Evolutionary conservation across 92 coral and sea anemone genomes (phyloP), one percentile per base, ranked within the genome.

Genomic region (Anthopleura xanthogrammica): DNA sequence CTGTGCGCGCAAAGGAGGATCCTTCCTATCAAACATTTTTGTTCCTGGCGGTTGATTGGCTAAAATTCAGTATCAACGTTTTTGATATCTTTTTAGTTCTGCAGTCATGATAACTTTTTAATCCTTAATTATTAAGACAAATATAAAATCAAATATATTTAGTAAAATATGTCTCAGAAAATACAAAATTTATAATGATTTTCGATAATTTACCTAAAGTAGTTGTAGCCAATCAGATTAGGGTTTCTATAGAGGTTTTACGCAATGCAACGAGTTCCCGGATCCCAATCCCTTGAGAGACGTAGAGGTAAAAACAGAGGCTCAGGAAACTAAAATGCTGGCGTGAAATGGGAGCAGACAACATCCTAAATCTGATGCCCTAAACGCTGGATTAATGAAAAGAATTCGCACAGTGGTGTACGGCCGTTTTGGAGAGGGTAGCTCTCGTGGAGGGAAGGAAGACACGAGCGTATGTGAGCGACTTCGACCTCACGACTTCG

Each of bases 401-500:
- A 91, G 92, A 76, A 71, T 91, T 17, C 85, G 81, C 79, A 82
- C 90, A 56, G 90, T 85, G 56, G 87, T 82, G 80, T 85, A 88
- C 77, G 94, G 92, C 46, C 80, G 77, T 78, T 72, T 75, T 41
- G 65, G 70, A 19, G 70, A 62, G 41, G 12, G 74, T 68, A 86
- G 85, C 80, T 57, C 58, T 80, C 80, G 78, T 62, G 62, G 75
- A 41, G 20, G 81, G 73, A 88, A 83, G 77, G 95, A 93, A 71
- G 95, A 94, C 48, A 85, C 95, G 48, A 86, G 58, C 22, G 80
- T 94, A 76, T 72, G 92, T 60, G 98, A 94, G 78, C 89, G 98
- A 46, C 73, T 94, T 82, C 93, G 83, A 85, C 87, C 95, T 57
- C 95, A 94, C 16, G 98, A 94, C 86, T 94, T 94, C 85, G 87